Evolutionary conservation across 2,888 invertebrate species (phyloP).

Genomic region (Melanostoma mellinum): DNA sequence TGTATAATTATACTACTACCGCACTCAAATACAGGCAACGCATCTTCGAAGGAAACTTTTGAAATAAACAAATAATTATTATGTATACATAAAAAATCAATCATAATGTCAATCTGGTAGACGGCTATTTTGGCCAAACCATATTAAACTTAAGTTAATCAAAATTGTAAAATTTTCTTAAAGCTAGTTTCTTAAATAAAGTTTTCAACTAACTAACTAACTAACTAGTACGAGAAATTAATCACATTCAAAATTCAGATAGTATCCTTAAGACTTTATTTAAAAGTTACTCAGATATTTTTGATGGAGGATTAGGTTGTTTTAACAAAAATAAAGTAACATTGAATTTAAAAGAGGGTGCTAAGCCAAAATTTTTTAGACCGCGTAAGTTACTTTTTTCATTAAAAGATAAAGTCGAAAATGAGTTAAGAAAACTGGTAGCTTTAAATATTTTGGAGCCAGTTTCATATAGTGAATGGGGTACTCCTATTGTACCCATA

Average conservation of each 20-base stretch:
- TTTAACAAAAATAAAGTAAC: constrained; percentile 50
- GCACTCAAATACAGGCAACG: too few relatives aligned
- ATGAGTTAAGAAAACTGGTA: constrained; percentile 8
- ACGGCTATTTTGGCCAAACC: too few relatives aligned
- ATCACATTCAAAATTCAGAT: constrained; percentile 16
- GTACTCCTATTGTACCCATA: constrained; percentile 21
- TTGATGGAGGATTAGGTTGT: constrained; percentile 33
- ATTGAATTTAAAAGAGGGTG: constrained; percentile 15
- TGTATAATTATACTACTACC: too few relatives aligned
- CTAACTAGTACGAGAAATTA: too few relatives aligned
- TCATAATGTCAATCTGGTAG: too few relatives aligned
- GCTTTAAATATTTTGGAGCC: constrained; percentile 33
- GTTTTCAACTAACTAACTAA: too few relatives aligned
- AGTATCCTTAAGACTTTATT: neutral
- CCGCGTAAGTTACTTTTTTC: constrained; percentile 35
- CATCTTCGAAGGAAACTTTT: too few relatives aligned
- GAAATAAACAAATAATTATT: too few relatives aligned
- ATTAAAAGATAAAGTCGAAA: constrained; percentile 47
- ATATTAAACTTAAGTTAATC: too few relatives aligned
- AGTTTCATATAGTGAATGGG: constrained; percentile 33
- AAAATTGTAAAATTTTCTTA: too few relatives aligned
- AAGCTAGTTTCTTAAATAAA: too few relatives aligned
- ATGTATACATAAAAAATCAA: too few relatives aligned
- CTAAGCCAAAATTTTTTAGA: constrained; percentile 44
- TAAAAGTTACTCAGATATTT: constrained; percentile 10